These are phyloP conservation scores for Spinus olivaceus DNA, from an alignment of 2,797 vertebrate genomes.

Conservation along the genomic window DNA sequence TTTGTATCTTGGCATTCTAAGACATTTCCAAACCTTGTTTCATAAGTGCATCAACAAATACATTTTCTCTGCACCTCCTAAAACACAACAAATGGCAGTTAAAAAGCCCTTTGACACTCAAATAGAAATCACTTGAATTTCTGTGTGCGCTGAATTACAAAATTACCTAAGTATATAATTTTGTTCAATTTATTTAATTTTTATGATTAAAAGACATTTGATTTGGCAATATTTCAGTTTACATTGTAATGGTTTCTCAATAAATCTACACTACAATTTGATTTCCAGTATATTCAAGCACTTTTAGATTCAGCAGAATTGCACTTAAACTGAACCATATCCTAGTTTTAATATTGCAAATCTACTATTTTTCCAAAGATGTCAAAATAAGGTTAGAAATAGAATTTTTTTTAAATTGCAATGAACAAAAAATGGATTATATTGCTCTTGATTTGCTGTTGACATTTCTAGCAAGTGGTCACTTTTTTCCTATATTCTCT, in stretches of 20 bases:
- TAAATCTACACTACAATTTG: conserved; percentile 25
- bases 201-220: neutral
- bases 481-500: neutral
- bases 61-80: neutral
- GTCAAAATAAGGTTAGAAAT: neutral
- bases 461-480: neutral
- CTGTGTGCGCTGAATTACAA: neutral
- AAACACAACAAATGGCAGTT: neutral
- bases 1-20: neutral
- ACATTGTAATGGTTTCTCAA: conserved; percentile 35
- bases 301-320: conserved; percentile 37
- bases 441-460: neutral
- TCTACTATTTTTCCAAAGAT: neutral
- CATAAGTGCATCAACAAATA: neutral
- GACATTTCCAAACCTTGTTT: neutral
- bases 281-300: conserved; percentile 31
- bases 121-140: conserved; percentile 6
- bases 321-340: neutral
- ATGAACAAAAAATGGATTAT: neutral
- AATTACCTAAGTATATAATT: neutral
- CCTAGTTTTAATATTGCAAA: conserved; percentile 21
- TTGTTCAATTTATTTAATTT: conserved; percentile 40
- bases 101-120: neutral
- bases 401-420: neutral
- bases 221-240: conserved; percentile 37